Evolutionary conservation across 2,113 vertebrate genomes (phyloP).

Genomic region (Agapornis roseicollis): DNA sequence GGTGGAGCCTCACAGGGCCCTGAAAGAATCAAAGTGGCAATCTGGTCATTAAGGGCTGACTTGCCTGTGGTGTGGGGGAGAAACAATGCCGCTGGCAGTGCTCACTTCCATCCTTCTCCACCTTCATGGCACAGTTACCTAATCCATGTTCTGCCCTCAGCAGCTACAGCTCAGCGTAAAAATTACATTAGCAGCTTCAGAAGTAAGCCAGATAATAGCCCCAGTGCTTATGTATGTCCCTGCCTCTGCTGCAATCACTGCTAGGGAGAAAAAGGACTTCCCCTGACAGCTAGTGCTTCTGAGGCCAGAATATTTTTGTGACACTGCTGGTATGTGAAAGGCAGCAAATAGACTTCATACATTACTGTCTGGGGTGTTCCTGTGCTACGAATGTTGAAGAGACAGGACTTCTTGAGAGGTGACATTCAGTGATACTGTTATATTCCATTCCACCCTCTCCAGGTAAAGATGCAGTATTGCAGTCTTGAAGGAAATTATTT

Average conservation of each 20-base stretch:
- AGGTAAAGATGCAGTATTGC: conserved; percentile 62
- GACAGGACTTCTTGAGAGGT: neutral
- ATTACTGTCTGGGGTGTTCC: neutral
- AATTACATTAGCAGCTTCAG: neutral
- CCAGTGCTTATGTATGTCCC: neutral
- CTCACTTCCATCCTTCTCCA: neutral
- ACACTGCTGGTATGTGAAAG: neutral
- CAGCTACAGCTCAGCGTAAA: neutral
- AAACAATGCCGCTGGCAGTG: neutral
- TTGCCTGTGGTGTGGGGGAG: neutral
- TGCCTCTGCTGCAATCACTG: neutral
- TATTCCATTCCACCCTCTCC: conserved; percentile 71
- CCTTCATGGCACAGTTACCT: neutral
- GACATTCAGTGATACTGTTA: neutral
- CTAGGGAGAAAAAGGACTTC: neutral
- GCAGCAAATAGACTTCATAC: neutral
- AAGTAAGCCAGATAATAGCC: neutral
- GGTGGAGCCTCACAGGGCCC: neutral
- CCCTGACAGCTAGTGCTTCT: neutral
- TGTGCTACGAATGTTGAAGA: neutral
- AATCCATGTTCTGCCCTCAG: neutral
- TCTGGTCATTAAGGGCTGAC: neutral
- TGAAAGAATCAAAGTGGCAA: neutral
- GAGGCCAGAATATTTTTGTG: neutral
- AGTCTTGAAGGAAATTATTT: conserved; percentile 34